Conservation (phyloP, 1,140 invertebrate species). For the Lordiphosa collinella region DNA sequence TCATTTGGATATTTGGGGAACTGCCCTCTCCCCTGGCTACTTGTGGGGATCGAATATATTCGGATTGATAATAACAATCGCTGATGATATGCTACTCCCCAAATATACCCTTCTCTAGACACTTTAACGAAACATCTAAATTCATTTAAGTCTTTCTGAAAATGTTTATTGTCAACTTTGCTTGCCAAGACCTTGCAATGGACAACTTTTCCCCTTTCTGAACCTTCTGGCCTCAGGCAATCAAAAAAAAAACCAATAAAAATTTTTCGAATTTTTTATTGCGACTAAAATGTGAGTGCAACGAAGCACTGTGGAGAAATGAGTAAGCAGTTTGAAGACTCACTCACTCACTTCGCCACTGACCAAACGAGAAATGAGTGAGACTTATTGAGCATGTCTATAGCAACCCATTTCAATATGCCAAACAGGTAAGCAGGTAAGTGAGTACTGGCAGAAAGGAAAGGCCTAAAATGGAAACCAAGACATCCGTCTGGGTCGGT, state of each 20-base stretch:
- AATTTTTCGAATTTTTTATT: background rate
- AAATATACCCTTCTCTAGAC: no score
- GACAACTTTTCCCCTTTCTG: constrained; percentile 1
- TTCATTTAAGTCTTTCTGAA: no score
- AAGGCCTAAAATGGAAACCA: constrained; percentile 37
- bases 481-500: constrained; percentile 28
- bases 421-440: constrained; percentile 35
- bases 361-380: constrained; percentile 31
- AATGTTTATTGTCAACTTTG: no score
- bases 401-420: constrained; percentile 30
- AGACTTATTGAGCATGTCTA: constrained; percentile 1
- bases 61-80: no score
- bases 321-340: background rate
- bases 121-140: no score
- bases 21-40: no score
- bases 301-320: background rate
- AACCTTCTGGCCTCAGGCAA: background rate
- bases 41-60: no score
- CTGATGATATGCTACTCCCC: no score
- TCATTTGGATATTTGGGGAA: no score
- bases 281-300: constrained; percentile 1
- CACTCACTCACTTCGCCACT: background rate
- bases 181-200: background rate
- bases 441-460: constrained; percentile 21
- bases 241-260: background rate